These are phyloP conservation scores for Onychostruthus taczanowskii DNA, from an alignment of 2,113 vertebrate species.

Conservation along the genomic window DNA sequence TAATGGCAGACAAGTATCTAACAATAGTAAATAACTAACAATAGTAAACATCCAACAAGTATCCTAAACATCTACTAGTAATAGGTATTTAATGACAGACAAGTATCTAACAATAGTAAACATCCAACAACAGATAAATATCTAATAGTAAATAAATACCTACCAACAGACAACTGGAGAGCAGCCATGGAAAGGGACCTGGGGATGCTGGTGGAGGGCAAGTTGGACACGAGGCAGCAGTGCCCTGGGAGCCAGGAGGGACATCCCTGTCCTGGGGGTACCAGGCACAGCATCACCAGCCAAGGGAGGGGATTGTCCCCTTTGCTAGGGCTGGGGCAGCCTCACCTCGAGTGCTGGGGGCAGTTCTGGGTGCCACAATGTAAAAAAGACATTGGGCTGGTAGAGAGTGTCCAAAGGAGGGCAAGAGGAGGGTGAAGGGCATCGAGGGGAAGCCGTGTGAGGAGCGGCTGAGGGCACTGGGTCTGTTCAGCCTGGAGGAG, in stretches of 20 bases:
- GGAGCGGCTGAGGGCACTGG: rapidly evolving
- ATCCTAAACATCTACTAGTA: not conserved
- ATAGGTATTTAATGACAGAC: not conserved
- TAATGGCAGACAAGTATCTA: not conserved
- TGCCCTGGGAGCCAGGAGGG: not conserved
- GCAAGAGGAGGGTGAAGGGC: rapidly evolving
- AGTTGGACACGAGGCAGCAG: not conserved
- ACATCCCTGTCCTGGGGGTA: not conserved
- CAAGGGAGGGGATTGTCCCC: not conserved
- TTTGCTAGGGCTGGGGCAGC: not conserved
- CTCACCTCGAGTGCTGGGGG: not conserved
- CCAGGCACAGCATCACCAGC: not conserved
- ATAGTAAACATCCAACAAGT: not conserved
- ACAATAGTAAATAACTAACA: not conserved
- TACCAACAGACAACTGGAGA: not conserved
- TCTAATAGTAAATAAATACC: not conserved
- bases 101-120: not conserved
- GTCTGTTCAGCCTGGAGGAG: not conserved
- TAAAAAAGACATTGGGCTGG: not conserved
- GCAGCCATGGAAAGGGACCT: not conserved
- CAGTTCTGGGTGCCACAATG: not conserved
- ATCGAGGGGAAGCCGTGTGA: not conserved
- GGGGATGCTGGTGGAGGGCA: not conserved
- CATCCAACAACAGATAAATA: not conserved
- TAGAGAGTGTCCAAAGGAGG: not conserved